Evolutionary conservation across 2,113 vertebrate genomes (phyloP).

Genomic region (Hemiscyllium ocellatum): DNA sequence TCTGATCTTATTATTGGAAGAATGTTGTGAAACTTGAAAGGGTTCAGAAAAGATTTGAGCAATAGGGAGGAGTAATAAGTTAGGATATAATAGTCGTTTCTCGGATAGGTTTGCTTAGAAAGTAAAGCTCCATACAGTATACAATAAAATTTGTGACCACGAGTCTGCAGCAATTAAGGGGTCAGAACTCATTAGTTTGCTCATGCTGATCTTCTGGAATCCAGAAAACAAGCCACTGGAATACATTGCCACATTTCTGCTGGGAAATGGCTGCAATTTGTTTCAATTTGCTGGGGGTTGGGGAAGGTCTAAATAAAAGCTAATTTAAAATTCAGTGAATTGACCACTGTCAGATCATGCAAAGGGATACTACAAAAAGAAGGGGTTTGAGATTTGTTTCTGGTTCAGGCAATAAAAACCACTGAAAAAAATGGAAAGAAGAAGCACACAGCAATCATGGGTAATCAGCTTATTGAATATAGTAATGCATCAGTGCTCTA

Average conservation of each 20-base stretch:
- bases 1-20: too few species aligned
- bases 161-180: not conserved
- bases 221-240: not conserved
- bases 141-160: not conserved
- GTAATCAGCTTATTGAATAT: not conserved
- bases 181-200: not conserved
- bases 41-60: too few species aligned
- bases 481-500: not conserved
- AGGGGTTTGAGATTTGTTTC: not conserved
- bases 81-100: not conserved
- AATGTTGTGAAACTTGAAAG: too few species aligned
- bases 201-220: not conserved
- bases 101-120: not conserved
- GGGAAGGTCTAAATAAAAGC: not conserved
- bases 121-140: not conserved
- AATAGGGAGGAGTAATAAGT: too few species aligned
- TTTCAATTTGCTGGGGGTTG: not conserved
- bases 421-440: not conserved
- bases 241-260: not conserved
- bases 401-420: not conserved
- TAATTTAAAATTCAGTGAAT: not conserved
- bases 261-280: not conserved
- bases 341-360: not conserved
- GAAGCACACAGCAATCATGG: not conserved
- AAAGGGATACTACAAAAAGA: not conserved